phyloP scores from a whole-genome alignment of 2,797 vertebrate species.

The Varecia variegata region DNA sequence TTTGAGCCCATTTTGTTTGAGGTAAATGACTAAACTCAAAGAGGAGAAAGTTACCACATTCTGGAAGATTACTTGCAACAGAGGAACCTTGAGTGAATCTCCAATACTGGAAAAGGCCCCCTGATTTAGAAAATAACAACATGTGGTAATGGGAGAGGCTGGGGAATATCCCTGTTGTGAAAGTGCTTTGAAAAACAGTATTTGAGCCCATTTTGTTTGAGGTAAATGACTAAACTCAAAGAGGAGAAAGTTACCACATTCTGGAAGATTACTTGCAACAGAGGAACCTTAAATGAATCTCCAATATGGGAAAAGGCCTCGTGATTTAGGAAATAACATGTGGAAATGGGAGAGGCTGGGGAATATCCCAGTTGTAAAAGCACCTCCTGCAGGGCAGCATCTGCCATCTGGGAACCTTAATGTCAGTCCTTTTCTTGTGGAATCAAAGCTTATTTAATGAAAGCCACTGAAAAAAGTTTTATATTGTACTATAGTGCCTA shows the following conservation, averaged over 20 bases:
- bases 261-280: neutral
- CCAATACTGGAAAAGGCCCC: neutral
- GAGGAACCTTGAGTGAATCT: neutral
- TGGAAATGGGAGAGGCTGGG: neutral
- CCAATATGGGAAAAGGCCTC: neutral
- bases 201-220: neutral
- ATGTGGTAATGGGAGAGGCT: neutral
- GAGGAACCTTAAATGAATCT: neutral
- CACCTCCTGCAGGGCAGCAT: neutral
- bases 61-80: neutral
- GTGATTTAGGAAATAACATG: neutral
- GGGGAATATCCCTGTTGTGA: conserved; percentile 35
- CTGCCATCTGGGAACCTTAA: neutral
- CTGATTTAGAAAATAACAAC: conserved; percentile 12
- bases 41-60: conserved; percentile 47
- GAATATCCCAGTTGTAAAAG: conserved; percentile 47
- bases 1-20: neutral
- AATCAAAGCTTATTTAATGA: neutral
- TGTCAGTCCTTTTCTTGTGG: neutral
- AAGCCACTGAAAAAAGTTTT: neutral
- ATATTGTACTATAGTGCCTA: neutral
- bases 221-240: neutral
- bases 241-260: conserved; percentile 45
- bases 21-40: neutral
- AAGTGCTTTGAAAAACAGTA: conserved; percentile 43